These are phyloP conservation scores for Typhlichthys subterraneus DNA, from an alignment of 2,797 vertebrate genomes.

Conservation along the genomic window DNA sequence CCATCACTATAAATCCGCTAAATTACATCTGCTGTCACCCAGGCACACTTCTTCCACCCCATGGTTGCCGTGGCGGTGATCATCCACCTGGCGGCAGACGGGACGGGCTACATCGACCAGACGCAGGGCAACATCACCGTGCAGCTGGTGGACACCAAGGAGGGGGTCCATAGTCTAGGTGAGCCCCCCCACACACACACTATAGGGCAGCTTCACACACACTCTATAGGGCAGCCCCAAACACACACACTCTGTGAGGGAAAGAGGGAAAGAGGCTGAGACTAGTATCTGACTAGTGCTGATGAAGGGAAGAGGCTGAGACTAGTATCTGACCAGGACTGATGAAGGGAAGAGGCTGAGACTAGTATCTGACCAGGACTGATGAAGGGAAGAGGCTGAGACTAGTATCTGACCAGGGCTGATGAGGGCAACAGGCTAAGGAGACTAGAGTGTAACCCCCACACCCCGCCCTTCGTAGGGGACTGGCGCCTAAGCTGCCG, in stretches of 20 bases:
- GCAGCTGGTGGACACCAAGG: conserved; percentile 91
- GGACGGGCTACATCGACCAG: conserved; percentile 89
- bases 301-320: no score
- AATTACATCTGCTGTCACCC: conserved; percentile 2
- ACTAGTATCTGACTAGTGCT: no score
- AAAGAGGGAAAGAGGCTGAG: neutral
- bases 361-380: no score
- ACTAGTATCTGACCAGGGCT: no score
- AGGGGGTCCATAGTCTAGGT: conserved; percentile 90
- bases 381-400: no score
- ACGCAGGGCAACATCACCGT: conserved; percentile 92
- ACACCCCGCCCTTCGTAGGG: conserved; percentile 74
- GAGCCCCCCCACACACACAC: conserved; percentile 23
- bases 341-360: no score
- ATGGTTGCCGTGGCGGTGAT: conserved; percentile 96
- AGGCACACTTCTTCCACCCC: conserved; percentile 92
- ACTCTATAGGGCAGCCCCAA: neutral
- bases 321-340: no score
- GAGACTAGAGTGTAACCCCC: conserved; percentile 1
- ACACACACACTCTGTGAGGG: no score
- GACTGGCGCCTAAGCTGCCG: conserved; percentile 95
- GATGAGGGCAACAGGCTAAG: no score
- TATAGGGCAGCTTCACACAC: neutral
- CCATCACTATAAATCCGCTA: no score
- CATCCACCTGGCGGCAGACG: conserved; percentile 92